Evolutionary conservation across 2,888 invertebrate species (phyloP).

Genomic region (Drosophila fulvimacula): DNA sequence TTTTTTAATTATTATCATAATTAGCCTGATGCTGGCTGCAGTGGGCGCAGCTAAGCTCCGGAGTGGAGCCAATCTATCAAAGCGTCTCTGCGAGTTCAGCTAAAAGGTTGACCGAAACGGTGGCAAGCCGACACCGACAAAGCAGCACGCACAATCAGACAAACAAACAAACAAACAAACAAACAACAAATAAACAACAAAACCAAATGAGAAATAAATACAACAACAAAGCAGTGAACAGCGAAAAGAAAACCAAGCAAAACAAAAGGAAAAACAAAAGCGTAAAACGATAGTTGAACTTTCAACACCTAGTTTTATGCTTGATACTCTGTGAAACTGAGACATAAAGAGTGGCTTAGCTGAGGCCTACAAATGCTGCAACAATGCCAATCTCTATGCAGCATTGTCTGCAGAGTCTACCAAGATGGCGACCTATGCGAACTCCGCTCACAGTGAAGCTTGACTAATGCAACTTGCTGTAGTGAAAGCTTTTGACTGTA

Average conservation of each 20-base stretch:
- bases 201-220: slow-evolving; percentile 14
- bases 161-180: slow-evolving; percentile 32
- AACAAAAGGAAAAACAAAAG: slow-evolving; percentile 51
- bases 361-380: background rate
- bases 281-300: slow-evolving; percentile 81
- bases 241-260: slow-evolving; percentile 9
- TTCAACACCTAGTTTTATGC: slow-evolving; percentile 71
- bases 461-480: background rate
- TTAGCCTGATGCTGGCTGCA: slow-evolving; percentile 28
- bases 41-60: background rate
- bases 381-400: no score
- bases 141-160: slow-evolving; percentile 33
- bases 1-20: slow-evolving; percentile 27
- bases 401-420: no score
- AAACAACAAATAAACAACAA: slow-evolving; percentile 29
- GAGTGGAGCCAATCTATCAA: slow-evolving; percentile 31
- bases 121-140: slow-evolving; percentile 23
- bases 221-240: slow-evolving; percentile 30
- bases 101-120: slow-evolving; percentile 21
- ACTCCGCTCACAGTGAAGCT: slow-evolving; percentile 1
- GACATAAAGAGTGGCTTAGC: background rate
- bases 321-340: background rate
- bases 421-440: background rate
- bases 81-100: slow-evolving; percentile 13
- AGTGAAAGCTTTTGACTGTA: no score